Evolutionary conservation across 2,113 vertebrate genomes (phyloP).

Genomic region (Nanorana parkeri): DNA sequence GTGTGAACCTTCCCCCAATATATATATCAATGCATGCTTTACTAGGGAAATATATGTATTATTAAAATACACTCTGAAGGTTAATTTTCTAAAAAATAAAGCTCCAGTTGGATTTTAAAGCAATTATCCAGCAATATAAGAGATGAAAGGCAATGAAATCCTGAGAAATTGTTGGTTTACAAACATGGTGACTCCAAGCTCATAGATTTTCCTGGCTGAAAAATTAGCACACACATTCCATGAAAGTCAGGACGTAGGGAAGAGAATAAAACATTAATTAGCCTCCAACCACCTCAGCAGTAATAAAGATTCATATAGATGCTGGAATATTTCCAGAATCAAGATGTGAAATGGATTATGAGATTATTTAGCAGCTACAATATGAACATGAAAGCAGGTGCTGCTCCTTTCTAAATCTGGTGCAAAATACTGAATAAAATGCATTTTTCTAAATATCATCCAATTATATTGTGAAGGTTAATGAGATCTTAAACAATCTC

Average conservation of each 20-base stretch:
- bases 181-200: background rate
- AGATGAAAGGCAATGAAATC: background rate
- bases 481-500: constrained; percentile 35
- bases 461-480: constrained; percentile 44
- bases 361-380: constrained; percentile 12
- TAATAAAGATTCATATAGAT: constrained; percentile 25
- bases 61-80: no score
- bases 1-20: no score
- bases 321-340: constrained; percentile 37
- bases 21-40: no score
- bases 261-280: constrained; percentile 27
- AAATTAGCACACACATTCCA: constrained; percentile 17
- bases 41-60: no score
- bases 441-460: constrained; percentile 23
- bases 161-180: constrained; percentile 22
- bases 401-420: constrained; percentile 15
- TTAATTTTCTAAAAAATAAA: no score
- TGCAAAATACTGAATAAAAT: constrained; percentile 26
- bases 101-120: no score
- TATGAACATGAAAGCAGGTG: constrained; percentile 26
- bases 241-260: background rate
- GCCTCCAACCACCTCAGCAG: constrained; percentile 11
- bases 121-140: background rate
- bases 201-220: constrained; percentile 1
- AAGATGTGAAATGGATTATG: constrained; percentile 10